Percentiles rank a stretch among this genome's conserved stretches.
These are phyloP conservation scores for Argyresthia albistria DNA, from an alignment of 2,888 invertebrate genomes.

Conservation along the genomic window DNA sequence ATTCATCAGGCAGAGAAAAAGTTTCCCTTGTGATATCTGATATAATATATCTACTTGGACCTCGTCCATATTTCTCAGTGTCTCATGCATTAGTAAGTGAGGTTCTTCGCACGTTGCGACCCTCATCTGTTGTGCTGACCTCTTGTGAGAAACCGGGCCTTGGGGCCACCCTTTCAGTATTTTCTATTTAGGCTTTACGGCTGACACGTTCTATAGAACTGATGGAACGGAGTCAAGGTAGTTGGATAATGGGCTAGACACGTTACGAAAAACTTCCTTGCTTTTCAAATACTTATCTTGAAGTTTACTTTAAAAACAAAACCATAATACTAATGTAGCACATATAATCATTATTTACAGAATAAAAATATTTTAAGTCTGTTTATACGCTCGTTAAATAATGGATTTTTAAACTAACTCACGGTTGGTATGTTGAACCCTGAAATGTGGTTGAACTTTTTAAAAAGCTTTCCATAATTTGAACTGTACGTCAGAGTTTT, in stretches of 20 bases:
- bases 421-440: no score
- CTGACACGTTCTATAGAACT: not conserved
- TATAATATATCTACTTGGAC: not conserved
- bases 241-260: slow-evolving; percentile 10
- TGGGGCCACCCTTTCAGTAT: not conserved
- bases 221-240: slow-evolving; percentile 1
- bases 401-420: no score
- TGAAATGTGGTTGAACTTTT: no score
- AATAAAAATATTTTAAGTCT: no score
- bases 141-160: not conserved
- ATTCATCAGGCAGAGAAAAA: not conserved
- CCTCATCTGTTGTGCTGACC: not conserved
- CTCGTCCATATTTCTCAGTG: not conserved
- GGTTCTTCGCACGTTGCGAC: not conserved
- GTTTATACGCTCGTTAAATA: no score
- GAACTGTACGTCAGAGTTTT: no score
- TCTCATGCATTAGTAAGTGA: not conserved
- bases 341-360: no score
- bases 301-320: no score
- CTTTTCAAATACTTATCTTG: not conserved
- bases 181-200: not conserved
- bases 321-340: not conserved
- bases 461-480: no score
- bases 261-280: not conserved
- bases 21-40: not conserved